These are phyloP conservation scores for Urophycis tenuis DNA, from an alignment of 2,797 vertebrate species.

Conservation along the genomic window DNA sequence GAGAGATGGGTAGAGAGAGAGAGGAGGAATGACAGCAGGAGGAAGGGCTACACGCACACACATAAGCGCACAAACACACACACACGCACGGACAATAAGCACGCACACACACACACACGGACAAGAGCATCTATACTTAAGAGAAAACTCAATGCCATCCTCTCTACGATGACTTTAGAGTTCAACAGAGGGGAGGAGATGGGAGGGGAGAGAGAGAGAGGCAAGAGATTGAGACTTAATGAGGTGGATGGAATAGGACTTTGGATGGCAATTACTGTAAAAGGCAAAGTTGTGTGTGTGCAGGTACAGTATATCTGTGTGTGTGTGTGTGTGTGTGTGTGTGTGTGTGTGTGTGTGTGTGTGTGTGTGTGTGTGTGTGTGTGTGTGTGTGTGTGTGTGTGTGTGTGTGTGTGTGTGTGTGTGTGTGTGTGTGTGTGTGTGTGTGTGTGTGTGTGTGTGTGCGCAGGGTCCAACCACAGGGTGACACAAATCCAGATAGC, in stretches of 20 bases:
- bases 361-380: not conserved
- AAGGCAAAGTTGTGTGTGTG: not conserved
- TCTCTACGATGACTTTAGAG: too few relatives aligned
- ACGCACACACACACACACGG: too few relatives aligned
- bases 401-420: too few relatives aligned
- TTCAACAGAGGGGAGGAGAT: too few relatives aligned
- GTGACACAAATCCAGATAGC: not conserved
- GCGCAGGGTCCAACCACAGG: not conserved
- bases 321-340: too few relatives aligned
- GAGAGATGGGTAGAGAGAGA: not conserved
- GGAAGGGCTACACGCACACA: not conserved
- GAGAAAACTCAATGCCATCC: too few relatives aligned
- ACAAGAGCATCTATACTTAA: not conserved
- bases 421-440: not conserved
- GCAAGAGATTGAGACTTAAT: not conserved
- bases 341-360: not conserved
- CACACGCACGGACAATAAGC: too few relatives aligned
- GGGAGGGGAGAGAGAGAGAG: too few relatives aligned
- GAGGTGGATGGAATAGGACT: not conserved
- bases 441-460: not conserved
- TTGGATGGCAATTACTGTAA: not conserved
- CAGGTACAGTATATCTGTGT: too few relatives aligned
- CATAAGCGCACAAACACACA: not conserved
- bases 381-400: not conserved
- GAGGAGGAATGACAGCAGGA: not conserved